A percentile compares a stretch with the other conserved stretches of the same genome.
phyloP scores from a whole-genome alignment of 2,888 invertebrate genomes.

The Drosophila cognata region DNA sequence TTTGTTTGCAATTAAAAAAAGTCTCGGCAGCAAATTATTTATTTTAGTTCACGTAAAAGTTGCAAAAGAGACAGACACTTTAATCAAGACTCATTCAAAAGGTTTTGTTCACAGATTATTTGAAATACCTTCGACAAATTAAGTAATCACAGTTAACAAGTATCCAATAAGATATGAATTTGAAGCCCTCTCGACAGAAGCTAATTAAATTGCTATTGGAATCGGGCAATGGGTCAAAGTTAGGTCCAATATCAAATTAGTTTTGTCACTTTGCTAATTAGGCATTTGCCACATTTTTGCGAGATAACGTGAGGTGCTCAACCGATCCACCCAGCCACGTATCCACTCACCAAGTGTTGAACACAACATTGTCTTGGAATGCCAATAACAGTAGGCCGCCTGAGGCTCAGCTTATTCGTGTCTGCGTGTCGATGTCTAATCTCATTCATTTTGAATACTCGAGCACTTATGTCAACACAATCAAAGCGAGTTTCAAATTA shows the following conservation, averaged over 20 bases:
- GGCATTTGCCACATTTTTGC: slow-evolving; percentile 21
- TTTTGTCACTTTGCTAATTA: slow-evolving; percentile 63
- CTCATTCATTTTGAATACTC: slow-evolving; percentile 45
- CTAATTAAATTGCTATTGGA: slow-evolving; percentile 28
- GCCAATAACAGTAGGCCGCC: slow-evolving; percentile 30
- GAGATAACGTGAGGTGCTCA: neutral
- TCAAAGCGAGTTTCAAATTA: slow-evolving; percentile 39
- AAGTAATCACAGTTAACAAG: neutral
- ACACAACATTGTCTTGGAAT: slow-evolving; percentile 24
- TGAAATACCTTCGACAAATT: neutral
- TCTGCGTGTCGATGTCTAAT: slow-evolving; percentile 31
- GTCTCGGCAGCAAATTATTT: neutral
- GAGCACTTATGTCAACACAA: slow-evolving; percentile 51
- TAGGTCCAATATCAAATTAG: slow-evolving; percentile 41
- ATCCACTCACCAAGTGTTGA: neutral
- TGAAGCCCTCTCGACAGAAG: neutral
- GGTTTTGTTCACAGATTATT: neutral
- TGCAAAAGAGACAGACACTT: neutral
- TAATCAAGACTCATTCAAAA: neutral
- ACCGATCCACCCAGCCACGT: neutral
- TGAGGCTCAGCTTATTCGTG: slow-evolving; percentile 15
- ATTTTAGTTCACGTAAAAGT: neutral
- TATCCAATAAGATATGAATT: neutral
- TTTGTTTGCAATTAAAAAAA: neutral
- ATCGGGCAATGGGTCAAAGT: slow-evolving; percentile 34